Base-by-base conservation (phyloP, 1,140 invertebrate genomes). In the Pseudobourletiella spinata region DNA sequence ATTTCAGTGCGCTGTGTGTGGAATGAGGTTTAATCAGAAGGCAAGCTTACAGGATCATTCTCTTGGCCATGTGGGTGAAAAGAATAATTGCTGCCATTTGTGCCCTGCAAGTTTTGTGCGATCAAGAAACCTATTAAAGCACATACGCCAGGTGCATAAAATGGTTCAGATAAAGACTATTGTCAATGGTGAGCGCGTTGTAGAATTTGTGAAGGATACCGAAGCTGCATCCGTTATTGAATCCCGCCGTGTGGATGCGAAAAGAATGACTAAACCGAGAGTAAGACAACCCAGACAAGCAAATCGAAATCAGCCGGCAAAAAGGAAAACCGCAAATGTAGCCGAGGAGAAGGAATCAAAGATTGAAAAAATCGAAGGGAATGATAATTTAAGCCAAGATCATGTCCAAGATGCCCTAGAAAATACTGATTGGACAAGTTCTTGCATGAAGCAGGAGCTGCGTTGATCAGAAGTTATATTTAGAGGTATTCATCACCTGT, bases 21-120 rank as follows among this genome's bases (percentile, higher is more conserved):
- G 48, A 26, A 51, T 51, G 48, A 24, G 25, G 28, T 51, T 51
- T 26, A 51, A 51, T 51, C 48, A 51, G 24, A 51, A 51, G n/a
- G 48, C 48, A 3, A 25, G 14, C 24, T 22, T 51, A 18, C 6
- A 6, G 3, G 48, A 51, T 22, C 48, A 51, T 22, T 6, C 4
- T 6, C 24, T 51, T 14, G 48, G 48, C 15, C 48, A 51, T 51
- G 24, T 25, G 4, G 48, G 48, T 6, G 48, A 51, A 26, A 51
- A 51, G 24, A 51, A 24, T 26, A 51, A 51, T 26, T 51, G 28
- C 28, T 51, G 48, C 28, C 48, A 51, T 51, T 51, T 51, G 25
- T 51, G 48, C 28, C 48, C 48, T 26, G 48, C 48, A 18, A 26
- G 48, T 8, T 51, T 51, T 26, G 48, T 51, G 14, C 48, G 48